Evolutionary conservation across 2,888 invertebrate genomes (phyloP), one percentile per base, ranked within the genome.

Genomic region (Nemotelus pantherinus): DNA sequence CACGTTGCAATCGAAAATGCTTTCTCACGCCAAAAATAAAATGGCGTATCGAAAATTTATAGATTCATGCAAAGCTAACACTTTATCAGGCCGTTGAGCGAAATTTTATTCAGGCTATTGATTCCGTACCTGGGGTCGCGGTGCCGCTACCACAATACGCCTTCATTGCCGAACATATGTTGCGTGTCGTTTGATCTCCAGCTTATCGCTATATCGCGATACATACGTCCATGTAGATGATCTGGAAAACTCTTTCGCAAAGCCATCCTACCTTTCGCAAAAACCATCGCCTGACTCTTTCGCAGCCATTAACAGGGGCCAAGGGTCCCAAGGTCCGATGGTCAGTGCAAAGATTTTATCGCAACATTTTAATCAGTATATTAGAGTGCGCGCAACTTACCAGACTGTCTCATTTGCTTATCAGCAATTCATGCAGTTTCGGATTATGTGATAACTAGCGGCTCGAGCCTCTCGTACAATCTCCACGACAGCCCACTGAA

Each of bases 381-480:
- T 77, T 75, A 65, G 78, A 77, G 78, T 77, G 81, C 76, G 74
- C 77, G 78, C 70, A 79, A 79, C 80, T 81, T 81, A 81, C 81
- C 78, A 80, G 67, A 72, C 67, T 50, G 79, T 64, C 80, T 81
- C 80, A 81, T 81, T 81, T 80, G 81, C 81, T 81, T 81, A 81
- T 81, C 81, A 81, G 79, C 77, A 80, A 80, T 80, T 81, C 81
- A 81, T 80, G 81, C 81, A 81, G 81, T 80, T 81, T 81, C 79
- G 81, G 80, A 81, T 81, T 80, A 80, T 78, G 67, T 77, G 81
- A 81, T 81, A 80, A 80, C 79, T 57, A 25, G 25, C 25, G 25
- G 25, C 25, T 25, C 25, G 25, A 25, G 25, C 25, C 25, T 25
- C 25, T 25, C 25, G 25, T 25, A 25, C 25, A 25, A 25, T 25